Evolutionary conservation across 2,797 vertebrate species (phyloP).

Genomic region (Peromyscus melanophrys): DNA sequence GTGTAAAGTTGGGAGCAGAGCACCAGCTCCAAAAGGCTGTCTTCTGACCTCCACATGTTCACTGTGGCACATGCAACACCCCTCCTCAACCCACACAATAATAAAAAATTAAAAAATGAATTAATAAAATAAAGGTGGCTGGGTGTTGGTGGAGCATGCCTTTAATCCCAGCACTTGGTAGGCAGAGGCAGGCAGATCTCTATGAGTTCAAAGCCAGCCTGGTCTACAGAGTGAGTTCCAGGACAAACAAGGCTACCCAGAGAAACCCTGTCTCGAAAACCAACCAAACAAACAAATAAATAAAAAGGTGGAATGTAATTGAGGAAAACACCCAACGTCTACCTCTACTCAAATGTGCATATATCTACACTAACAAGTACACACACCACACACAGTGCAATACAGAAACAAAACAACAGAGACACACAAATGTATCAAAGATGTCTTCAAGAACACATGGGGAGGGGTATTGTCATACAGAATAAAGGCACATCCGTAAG

Average conservation of each 20-base stretch:
- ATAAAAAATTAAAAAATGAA: neutral
- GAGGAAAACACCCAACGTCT: neutral
- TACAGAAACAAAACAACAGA: neutral
- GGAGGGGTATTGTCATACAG: neutral
- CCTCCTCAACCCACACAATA: neutral
- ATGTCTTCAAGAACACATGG: neutral
- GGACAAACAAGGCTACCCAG: neutral
- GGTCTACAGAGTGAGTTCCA: neutral
- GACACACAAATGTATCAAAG: neutral
- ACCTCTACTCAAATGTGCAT: neutral
- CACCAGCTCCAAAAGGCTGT: neutral
- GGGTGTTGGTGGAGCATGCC: fast-evolving
- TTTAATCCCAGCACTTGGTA: neutral
- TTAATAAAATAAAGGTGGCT: neutral
- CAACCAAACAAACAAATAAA: neutral
- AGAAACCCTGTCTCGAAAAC: neutral
- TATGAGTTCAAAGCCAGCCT: neutral
- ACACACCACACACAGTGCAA: neutral
- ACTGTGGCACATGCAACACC: neutral
- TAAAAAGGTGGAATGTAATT: neutral
- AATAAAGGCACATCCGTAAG: neutral
- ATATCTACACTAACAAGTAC: neutral
- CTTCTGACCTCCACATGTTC: neutral
- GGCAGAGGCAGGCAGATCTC: neutral
- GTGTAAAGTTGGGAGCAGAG: neutral